Evolutionary conservation across 2,888 invertebrate species (phyloP), one percentile per base, ranked within the genome.

Genomic region (Vandiemenella viatica): DNA sequence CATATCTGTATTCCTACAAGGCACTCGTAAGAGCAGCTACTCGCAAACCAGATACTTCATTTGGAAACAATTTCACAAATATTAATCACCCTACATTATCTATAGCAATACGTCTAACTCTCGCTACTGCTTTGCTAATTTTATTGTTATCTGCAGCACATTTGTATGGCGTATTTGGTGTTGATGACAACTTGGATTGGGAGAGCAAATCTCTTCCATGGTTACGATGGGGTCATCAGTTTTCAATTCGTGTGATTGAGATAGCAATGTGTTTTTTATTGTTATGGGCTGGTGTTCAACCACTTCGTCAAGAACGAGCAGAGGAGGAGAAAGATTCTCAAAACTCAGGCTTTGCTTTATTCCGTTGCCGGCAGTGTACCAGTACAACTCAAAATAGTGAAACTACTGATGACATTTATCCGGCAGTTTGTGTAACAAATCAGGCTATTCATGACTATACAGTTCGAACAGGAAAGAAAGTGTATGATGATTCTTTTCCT

Each of bases 201-300:
- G 54, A 67, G 66, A 58, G 58, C 1, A 62, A 62, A 19, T 66
- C 71, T 51, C 66, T 70, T 52, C 68, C 73, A 53, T 93, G 93
- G 93, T 73, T 90, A 4, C 83, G 91, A 72, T 92, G 90, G 89
- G 83, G 86, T 17, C 91, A 87, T 68, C 89, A 92, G 62, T 81
- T 89, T 61, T 83, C 84, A 0, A 75, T 90, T 46, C 76, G 92
- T 20, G 71, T 90, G 5, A 76, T 90, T 46, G 93, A 93, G 67
- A 79, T 92, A 42, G 78, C 83, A n/a, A 84, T 92, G 60, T 86
- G 91, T 58, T 81, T 83, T 4, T 72, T 89, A 48, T 73, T 90
- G 57, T 84, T 85, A 0, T 91, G 89, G 77, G 89, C 92, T 8
- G 86, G 88, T 43, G 87, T 89, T 46, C 70, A 84, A 74, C 3